Percentiles rank a stretch among this genome's conserved stretches.
Evolutionary conservation across 2,113 vertebrate genomes (phyloP).

Genomic region (Castor canadensis): DNA sequence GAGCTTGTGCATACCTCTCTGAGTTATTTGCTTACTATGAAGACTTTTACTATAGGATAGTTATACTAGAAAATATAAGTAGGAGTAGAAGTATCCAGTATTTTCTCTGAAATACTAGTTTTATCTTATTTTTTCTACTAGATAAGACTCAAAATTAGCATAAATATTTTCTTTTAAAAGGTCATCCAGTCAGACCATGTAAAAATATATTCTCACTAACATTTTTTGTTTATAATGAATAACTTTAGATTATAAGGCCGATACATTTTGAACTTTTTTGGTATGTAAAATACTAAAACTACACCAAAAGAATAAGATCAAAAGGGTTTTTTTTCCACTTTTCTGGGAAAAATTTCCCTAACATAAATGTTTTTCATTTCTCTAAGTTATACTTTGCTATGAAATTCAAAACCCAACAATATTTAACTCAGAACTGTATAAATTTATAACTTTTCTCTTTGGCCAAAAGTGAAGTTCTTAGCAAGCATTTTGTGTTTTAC

Average conservation of each 20-base stretch:
- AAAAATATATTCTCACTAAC: neutral
- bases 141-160: conserved; percentile 2
- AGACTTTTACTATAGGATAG: neutral
- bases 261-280: conserved; percentile 46
- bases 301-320: conserved; percentile 9
- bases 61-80: neutral
- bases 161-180: conserved; percentile 21
- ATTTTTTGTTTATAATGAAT: conserved; percentile 39
- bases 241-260: conserved; percentile 13
- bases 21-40: neutral
- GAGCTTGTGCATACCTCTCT: neutral
- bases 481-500: conserved; percentile 47
- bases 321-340: neutral
- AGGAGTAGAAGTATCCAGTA: neutral
- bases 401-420: conserved; percentile 61
- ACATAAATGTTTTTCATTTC: conserved; percentile 42
- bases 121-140: neutral
- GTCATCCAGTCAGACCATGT: neutral
- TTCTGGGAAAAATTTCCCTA: neutral
- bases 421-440: conserved; percentile 52
- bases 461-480: conserved; percentile 21
- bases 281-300: conserved; percentile 32
- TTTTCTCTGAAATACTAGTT: conserved; percentile 13
- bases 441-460: conserved; percentile 47
- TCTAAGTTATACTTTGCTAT: conserved; percentile 59